Evolutionary conservation across 1,140 invertebrate genomes (phyloP), one percentile per base, ranked within the genome.

Genomic region (Pararge aegeria): DNA sequence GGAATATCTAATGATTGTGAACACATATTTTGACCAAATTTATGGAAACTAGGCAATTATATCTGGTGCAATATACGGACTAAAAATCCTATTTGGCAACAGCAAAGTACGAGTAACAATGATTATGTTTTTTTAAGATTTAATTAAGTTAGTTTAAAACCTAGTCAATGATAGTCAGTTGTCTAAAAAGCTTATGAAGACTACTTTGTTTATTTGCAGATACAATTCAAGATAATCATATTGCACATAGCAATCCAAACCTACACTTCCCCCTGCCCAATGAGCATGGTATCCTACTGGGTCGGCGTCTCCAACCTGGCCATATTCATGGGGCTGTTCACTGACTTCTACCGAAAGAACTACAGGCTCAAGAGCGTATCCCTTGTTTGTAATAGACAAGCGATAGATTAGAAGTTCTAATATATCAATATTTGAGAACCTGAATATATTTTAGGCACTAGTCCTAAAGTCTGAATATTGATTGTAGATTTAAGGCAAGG

Each of bases 141-240:
- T n/a, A n/a, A n/a, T n/a, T n/a, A n/a, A n/a, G n/a, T n/a, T n/a
- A n/a, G n/a, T n/a, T n/a, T n/a, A n/a, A n/a, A n/a, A n/a, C n/a
- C n/a, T n/a, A n/a, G n/a, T n/a, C n/a, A n/a, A n/a, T n/a, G n/a
- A n/a, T n/a, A n/a, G n/a, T n/a, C n/a, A n/a, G n/a, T n/a, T n/a
- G n/a, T n/a, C n/a, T n/a, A n/a, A n/a, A n/a, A 46, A 29, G 6
- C 0, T 30, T 24, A 44, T 42, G 0, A 44, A 21, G 10, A 18
- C 30, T 54, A 46, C 48, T 57, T 37, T 15, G n/a, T 15, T 66
- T 15, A 49, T 64, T 88, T 87, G 27, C 91, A 94, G 94, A 87
- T 94, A 5, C 96, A 97, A 83, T 97, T 97, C 75, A 91, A 95
- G 44, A 62, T 95, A 29, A 95, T 96, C 49, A 94, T 95, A 63